These are phyloP conservation scores for Montipora capricornis DNA, from an alignment of 64 coral and sea anemone species.

Conservation along the genomic window DNA sequence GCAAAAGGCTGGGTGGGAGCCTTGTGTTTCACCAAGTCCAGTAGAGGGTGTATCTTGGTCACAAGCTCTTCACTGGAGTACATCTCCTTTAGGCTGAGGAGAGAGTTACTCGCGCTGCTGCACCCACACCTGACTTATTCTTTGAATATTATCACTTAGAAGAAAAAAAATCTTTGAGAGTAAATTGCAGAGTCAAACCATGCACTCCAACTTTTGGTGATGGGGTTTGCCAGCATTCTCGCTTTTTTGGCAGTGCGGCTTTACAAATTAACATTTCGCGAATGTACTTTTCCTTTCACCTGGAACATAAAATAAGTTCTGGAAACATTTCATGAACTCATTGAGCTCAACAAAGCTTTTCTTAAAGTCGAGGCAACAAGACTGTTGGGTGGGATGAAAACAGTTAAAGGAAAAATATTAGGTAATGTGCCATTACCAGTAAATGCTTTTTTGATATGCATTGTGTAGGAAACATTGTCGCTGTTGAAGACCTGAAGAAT, in stretches of 20 bases:
- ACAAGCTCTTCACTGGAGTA: too few species aligned
- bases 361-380: conserved; percentile 17
- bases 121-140: too few species aligned
- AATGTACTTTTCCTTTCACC: conserved; percentile 1
- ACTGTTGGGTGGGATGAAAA: neutral
- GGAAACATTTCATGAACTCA: neutral
- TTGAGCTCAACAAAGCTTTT: neutral
- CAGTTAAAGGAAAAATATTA: neutral
- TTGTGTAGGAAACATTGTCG: neutral
- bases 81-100: too few species aligned
- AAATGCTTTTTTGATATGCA: conserved; percentile 18
- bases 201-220: neutral
- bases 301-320: neutral
- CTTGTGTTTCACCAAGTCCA: too few species aligned
- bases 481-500: too few species aligned
- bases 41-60: too few species aligned
- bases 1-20: neutral
- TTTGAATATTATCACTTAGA: too few species aligned
- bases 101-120: too few species aligned
- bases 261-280: neutral
- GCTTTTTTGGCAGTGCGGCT: neutral
- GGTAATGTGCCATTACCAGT: neutral
- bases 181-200: too few species aligned
- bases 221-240: neutral
- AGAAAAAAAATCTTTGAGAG: too few species aligned